These are phyloP conservation scores for Oreochromis mossambicus DNA, from an alignment of 2,797 vertebrate species.

Conservation along the genomic window DNA sequence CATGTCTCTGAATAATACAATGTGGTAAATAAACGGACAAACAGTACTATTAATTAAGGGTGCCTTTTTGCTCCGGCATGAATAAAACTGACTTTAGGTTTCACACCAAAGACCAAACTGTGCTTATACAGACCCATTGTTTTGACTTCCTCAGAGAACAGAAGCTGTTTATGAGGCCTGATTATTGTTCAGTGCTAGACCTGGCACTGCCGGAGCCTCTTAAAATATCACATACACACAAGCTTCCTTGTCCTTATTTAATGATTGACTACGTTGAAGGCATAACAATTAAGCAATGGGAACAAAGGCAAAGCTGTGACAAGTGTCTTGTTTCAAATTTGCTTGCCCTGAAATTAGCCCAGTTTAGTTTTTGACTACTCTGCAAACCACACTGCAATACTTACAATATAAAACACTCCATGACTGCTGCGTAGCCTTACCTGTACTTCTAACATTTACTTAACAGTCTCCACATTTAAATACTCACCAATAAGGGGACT, in stretches of 20 bases:
- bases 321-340: background rate
- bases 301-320: conserved; percentile 20
- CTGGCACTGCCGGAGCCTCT: conserved; percentile 31
- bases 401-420: background rate
- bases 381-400: background rate
- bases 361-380: background rate
- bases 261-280: conserved; percentile 47
- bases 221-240: conserved; percentile 42
- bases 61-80: background rate
- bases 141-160: conserved; percentile 36
- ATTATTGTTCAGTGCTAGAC: conserved; percentile 35
- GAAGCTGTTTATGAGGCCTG: conserved; percentile 11
- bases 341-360: background rate
- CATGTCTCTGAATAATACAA: background rate
- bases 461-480: background rate
- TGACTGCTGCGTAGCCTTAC: background rate
- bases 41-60: background rate
- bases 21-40: background rate
- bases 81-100: background rate
- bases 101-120: background rate
- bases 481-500: conserved; percentile 31
- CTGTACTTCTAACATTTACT: background rate
- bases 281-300: background rate
- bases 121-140: conserved; percentile 10
- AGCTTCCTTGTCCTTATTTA: conserved; percentile 50